Evolutionary conservation across 2,888 invertebrate genomes (phyloP).

Genomic region (Coleophora flavipennella): DNA sequence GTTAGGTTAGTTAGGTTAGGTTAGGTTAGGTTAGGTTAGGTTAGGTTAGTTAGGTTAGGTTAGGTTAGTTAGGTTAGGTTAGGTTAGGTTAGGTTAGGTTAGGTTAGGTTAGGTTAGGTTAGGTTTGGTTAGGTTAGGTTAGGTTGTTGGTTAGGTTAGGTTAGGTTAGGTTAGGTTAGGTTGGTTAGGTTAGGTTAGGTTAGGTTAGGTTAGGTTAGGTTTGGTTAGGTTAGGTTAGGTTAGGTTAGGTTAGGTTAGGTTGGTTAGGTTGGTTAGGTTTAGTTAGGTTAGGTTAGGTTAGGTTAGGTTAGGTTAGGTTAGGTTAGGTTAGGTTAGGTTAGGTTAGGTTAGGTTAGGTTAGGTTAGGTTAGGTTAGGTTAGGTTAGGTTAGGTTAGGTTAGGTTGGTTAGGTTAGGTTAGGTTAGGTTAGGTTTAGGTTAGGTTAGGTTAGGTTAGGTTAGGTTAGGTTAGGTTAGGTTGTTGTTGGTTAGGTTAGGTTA

Average conservation of each 20-base stretch:
- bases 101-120: slow-evolving; percentile 8
- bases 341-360: slow-evolving; percentile 9
- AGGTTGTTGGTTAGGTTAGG: slow-evolving; percentile 6
- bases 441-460: slow-evolving; percentile 10
- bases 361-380: slow-evolving; percentile 11
- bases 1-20: slow-evolving; percentile 8
- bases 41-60: slow-evolving; percentile 7
- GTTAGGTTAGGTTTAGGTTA: slow-evolving; percentile 10
- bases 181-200: slow-evolving; percentile 10
- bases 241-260: slow-evolving; percentile 9
- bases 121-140: slow-evolving; percentile 10
- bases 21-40: slow-evolving; percentile 7
- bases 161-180: slow-evolving; percentile 10
- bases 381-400: slow-evolving; percentile 10
- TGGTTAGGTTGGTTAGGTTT: slow-evolving; percentile 8
- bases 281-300: slow-evolving; percentile 10
- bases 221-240: slow-evolving; percentile 4
- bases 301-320: slow-evolving; percentile 9
- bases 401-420: slow-evolving; percentile 11
- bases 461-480: slow-evolving; percentile 11
- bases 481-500: slow-evolving; percentile 9
- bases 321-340: slow-evolving; percentile 10
- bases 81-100: slow-evolving; percentile 10
- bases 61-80: slow-evolving; percentile 9
- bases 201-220: slow-evolving; percentile 7